Percentiles rank a stretch among this genome's conserved stretches.
phyloP scores from a whole-genome alignment of 2,797 vertebrate genomes.

The Oreortyx pictus region DNA sequence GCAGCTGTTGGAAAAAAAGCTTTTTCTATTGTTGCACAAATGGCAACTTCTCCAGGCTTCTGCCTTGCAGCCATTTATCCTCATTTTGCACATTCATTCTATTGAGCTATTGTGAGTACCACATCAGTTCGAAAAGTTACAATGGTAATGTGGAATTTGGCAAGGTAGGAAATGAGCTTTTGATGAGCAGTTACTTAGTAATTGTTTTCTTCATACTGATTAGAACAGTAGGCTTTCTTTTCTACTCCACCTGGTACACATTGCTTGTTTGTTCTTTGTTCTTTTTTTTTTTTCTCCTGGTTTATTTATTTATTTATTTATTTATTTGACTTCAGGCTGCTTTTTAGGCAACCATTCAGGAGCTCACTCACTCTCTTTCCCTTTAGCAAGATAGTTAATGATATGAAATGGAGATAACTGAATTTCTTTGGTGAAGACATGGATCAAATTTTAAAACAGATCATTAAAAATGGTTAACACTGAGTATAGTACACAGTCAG shows the following conservation, averaged over 20 bases:
- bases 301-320: no score
- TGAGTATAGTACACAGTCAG: neutral
- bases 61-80: neutral
- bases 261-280: neutral
- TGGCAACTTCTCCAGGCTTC: neutral
- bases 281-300: neutral
- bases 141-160: fast-evolving
- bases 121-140: fast-evolving
- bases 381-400: neutral
- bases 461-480: neutral
- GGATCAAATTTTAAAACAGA: neutral
- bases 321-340: neutral
- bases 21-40: neutral
- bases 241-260: neutral
- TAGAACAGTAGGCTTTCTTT: neutral
- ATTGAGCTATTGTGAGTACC: no score
- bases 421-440: neutral
- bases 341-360: neutral
- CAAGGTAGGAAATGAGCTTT: neutral
- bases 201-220: neutral
- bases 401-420: neutral
- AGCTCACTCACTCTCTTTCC: neutral
- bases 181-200: neutral
- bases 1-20: neutral
- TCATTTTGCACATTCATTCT: neutral